A percentile compares a stretch with the other conserved stretches of the same genome.
These are phyloP conservation scores for Macroramphosus scolopax DNA, from an alignment of 2,797 vertebrate species.

Conservation along the genomic window DNA sequence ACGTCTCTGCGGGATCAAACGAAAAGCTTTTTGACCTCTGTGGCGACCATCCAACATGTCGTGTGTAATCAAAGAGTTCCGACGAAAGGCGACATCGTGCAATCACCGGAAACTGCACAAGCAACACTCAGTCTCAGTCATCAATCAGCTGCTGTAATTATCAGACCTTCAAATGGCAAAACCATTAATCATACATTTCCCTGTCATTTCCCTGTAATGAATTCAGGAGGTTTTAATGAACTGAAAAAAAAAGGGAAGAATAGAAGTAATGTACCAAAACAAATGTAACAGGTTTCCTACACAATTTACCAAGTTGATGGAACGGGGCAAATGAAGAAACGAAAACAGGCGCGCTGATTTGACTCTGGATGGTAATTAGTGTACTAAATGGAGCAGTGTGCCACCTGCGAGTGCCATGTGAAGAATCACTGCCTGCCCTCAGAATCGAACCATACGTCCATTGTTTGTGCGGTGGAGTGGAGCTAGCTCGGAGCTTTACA, in stretches of 20 bases:
- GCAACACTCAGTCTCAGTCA: conserved; percentile 15
- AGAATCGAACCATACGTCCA: conserved; percentile 12
- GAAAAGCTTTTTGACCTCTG: conserved; percentile 46
- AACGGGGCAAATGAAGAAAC: conserved; percentile 9
- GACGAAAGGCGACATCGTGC: conserved; percentile 24
- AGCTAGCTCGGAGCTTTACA: conserved; percentile 19
- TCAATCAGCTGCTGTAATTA: conserved; percentile 56
- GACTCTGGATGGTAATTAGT: conserved; percentile 50
- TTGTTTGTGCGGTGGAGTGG: conserved; percentile 29
- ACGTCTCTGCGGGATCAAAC: conserved; percentile 35
- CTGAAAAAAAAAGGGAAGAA: conserved; percentile 6
- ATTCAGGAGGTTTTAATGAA: conserved; percentile 43
- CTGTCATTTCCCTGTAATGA: conserved; percentile 30
- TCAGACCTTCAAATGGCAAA: conserved; percentile 52
- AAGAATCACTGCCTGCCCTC: conserved; percentile 36
- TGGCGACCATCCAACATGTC: conserved; percentile 22
- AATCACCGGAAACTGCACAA: conserved; percentile 28
- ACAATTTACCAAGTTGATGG: conserved; percentile 24
- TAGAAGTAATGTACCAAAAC: conserved; percentile 10
- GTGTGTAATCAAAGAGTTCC: conserved; percentile 39
- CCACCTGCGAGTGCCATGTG: conserved; percentile 46
- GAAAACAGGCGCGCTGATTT: conserved; percentile 20
- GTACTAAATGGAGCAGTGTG: conserved; percentile 42
- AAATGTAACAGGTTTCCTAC: conserved; percentile 29
- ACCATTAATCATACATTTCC: conserved; percentile 43